Base-by-base conservation (phyloP, 2,888 invertebrate species). In the Spodoptera littoralis region DNA sequence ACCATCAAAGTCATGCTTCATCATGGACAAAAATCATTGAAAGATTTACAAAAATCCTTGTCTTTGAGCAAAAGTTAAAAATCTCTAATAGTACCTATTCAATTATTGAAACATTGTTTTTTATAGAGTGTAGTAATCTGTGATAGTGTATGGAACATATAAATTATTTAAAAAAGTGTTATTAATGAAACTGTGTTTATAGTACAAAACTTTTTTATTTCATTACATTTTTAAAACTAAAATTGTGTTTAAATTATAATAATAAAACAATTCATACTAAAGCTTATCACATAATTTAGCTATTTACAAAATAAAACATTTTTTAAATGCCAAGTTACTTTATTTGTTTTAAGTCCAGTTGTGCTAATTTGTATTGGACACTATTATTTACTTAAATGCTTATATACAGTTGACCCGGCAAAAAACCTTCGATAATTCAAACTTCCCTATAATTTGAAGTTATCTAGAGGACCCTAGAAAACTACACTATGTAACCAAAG, bases 1-100 rank as follows among this genome's bases (percentile, higher is more conserved):
- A 91, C 96, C 1, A 97, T 97, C 13, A 97, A 97, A 90, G 95
- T 96, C 85, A 92, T 96, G 85, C 85, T 97, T n/a, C 95, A 96
- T 65, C 95, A 97, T 84, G 97, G 97, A 11, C 95, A 96, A 79
- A 96, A 96, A 74, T 96, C 96, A 45, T 91, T 97, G 44, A 96
- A 95, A 53, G 96, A 97, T 90, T 92, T 97, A 51, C 93, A 95
- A 87, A 96, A 93, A 68, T 96, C 96, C 80, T 86, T 97, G 45
- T 93, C 95, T 58, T 85, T 97, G 74, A 96, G 96, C 80, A 95
- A 95, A 86, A 94, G 81, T 71, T 86, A 41, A 60, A 30, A 1
- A 13, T 49, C 44, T 45, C 41, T 43, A n/a, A 12, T 64, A 49
- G 49, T 18, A n/a, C n/a, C n/a, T n/a, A 4, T 53, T 27, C 1